Conservation (phyloP, 2,888 invertebrate species). For the Polietes domitor region DNA sequence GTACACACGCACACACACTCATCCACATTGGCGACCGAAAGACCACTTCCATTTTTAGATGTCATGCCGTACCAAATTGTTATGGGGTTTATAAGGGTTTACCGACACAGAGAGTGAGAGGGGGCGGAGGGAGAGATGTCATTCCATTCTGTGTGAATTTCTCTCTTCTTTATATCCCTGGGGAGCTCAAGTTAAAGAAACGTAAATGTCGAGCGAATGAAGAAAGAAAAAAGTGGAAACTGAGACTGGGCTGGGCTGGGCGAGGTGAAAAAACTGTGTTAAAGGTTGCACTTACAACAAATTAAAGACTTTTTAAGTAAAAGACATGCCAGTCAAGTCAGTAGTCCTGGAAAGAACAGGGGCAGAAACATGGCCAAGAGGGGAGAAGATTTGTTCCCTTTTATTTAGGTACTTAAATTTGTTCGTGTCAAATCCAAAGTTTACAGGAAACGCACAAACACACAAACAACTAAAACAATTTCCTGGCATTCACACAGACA, state of each 20-base stretch:
- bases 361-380: no score
- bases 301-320: conserved; percentile 30
- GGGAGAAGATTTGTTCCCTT: no score
- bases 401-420: not conserved
- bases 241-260: not conserved
- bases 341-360: not conserved
- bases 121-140: no score
- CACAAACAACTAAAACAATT: not conserved
- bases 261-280: conserved; percentile 55
- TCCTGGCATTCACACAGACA: not conserved
- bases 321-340: not conserved
- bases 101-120: no score
- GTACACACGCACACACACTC: no score
- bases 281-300: conserved; percentile 55
- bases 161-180: no score
- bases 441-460: not conserved
- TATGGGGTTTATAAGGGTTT: conserved; percentile 1
- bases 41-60: conserved; percentile 3
- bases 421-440: not conserved
- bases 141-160: no score
- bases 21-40: no score
- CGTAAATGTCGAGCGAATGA: not conserved
- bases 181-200: not conserved
- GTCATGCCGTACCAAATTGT: conserved; percentile 3
- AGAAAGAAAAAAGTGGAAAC: not conserved